Base-by-base conservation (phyloP, 2,113 vertebrate species). In the Marmota monax region DNA sequence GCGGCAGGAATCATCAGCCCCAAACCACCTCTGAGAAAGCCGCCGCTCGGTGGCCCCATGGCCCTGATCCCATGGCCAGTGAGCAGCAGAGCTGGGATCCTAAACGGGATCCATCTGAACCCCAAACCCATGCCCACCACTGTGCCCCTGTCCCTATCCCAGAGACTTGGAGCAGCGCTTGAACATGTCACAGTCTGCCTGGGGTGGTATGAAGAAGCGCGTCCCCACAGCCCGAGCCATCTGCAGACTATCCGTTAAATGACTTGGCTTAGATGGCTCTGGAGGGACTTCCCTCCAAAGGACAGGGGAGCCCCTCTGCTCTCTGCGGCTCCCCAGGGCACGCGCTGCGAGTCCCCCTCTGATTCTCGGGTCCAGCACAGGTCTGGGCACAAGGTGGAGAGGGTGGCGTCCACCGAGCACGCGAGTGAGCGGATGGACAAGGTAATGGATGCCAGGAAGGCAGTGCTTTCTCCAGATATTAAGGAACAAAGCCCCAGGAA, bases 381-480 rank as follows among this genome's bases (percentile, higher is more conserved):
- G 37, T 61, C 2, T 4, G 37, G 90, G 14, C 7, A 63, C 34
- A 3, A 61, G 89, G 85, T 2, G 23, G 39, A 58, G 45, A 9
- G 39, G 0, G 42, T 10, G 10, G 8, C 1, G 22, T 2, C 20
- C 61, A 37, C 0, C 0, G 61, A 29, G 0, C 2, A 5, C 5
- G 63, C 32, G 72, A 42, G 67, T 0, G 23, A 82, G 37, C 1
- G 34, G 53, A 34, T 1, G 5, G 16, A 39, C 0, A 53, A 27
- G 45, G 45, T 45, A 45, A 37, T 0, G 53, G 32, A 69, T 0
- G 0, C 4, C 78, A 2, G 1, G 29, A 73, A 23, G 0, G n/a
- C 45, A 58, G 53, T 34, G 89, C 88, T 51, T 25, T 25, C 65
- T n/a, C 48, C 80, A 82, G 92, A 79, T 6, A 9, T 18, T 0